Evolutionary conservation across 2,888 invertebrate genomes (phyloP).

Genomic region (Cephonodes hylas): DNA sequence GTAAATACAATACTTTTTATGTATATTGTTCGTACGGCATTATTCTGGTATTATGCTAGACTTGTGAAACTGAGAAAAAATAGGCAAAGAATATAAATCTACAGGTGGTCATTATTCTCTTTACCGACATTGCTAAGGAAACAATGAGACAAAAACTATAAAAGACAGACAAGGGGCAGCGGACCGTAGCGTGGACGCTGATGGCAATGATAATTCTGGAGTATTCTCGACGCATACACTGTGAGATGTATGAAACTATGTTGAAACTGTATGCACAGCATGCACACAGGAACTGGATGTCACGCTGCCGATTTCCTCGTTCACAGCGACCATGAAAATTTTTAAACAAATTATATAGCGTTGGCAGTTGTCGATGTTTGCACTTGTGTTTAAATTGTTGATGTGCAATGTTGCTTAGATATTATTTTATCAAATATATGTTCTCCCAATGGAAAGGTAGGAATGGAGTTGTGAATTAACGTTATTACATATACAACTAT

Average conservation of each 20-base stretch:
- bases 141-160: no score
- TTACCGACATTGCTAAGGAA: no score
- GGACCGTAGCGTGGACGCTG: no score
- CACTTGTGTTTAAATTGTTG: neutral
- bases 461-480: neutral
- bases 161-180: no score
- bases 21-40: no score
- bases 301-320: neutral
- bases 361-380: neutral
- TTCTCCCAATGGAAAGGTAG: neutral
- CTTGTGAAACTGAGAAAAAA: no score
- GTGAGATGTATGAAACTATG: neutral
- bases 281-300: neutral
- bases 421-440: neutral
- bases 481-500: neutral
- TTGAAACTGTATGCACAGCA: neutral
- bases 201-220: no score
- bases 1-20: no score
- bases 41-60: no score
- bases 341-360: neutral
- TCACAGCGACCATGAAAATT: neutral
- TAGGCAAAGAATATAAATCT: no score
- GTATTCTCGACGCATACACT: no score
- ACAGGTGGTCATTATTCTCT: no score
- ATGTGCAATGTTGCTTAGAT: neutral